Evolutionary conservation across 2,797 vertebrate genomes (phyloP).

Genomic region (Petrocephalus schoutedeni): DNA sequence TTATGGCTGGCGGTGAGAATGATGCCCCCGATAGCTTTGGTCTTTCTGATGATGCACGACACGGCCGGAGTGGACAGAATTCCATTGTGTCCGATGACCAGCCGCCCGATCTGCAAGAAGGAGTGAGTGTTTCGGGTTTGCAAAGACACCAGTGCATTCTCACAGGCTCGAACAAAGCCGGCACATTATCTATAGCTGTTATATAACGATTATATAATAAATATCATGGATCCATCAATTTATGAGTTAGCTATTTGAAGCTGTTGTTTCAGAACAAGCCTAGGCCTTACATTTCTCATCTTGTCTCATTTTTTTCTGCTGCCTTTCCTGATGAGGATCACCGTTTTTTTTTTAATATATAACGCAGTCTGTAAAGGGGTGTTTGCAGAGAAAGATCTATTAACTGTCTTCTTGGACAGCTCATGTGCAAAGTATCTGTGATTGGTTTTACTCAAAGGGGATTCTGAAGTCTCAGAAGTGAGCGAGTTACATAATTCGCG

Average conservation of each 20-base stretch:
- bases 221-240: neutral
- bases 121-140: neutral
- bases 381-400: neutral
- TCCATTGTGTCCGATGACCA: constrained; percentile 94
- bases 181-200: neutral
- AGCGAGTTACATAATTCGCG: neutral
- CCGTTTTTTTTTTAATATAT: neutral
- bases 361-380: neutral
- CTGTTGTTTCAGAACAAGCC: neutral
- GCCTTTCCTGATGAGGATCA: neutral
- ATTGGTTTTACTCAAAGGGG: neutral
- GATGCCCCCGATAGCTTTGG: constrained; percentile 96
- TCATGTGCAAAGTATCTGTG: neutral
- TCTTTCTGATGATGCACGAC: constrained; percentile 96
- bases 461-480: neutral
- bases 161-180: neutral
- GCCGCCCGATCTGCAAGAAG: constrained; percentile 79
- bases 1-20: constrained; percentile 95
- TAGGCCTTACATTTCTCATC: neutral
- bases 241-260: neutral
- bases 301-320: neutral
- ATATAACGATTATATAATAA: neutral
- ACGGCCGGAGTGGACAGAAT: constrained; percentile 95
- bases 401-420: neutral
- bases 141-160: neutral